Evolutionary conservation across 2,888 invertebrate genomes (phyloP).

Genomic region (Tethea ocularis): DNA sequence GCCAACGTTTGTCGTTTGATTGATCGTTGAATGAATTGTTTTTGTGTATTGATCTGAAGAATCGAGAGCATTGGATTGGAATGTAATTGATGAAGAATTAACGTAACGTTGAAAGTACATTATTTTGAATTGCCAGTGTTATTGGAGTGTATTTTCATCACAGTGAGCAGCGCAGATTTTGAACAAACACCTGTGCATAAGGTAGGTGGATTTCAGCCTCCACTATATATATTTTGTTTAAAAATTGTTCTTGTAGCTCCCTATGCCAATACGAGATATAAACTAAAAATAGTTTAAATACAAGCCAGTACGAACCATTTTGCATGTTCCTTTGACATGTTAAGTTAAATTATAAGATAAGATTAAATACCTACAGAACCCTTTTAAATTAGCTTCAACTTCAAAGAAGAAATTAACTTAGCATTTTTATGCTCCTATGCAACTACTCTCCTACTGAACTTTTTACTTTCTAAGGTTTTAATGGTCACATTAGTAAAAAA

Average conservation of each 20-base stretch:
- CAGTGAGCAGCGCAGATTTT: neutral
- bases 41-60: slow-evolving; percentile 54
- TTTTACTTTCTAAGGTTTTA: too few species aligned
- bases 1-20: slow-evolving; percentile 10
- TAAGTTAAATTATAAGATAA: too few species aligned
- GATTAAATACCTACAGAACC: too few species aligned
- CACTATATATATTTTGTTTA: neutral
- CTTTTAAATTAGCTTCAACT: too few species aligned
- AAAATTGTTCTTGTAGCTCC: slow-evolving; percentile 18
- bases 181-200: slow-evolving; percentile 2
- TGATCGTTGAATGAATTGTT: slow-evolving; percentile 44
- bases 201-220: slow-evolving; percentile 23
- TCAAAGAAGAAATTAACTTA: too few species aligned
- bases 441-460: too few species aligned
- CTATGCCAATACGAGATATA: neutral
- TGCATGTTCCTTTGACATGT: too few species aligned
- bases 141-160: neutral
- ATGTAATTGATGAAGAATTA: slow-evolving; percentile 15
- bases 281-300: too few species aligned
- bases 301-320: too few species aligned
- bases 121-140: slow-evolving; percentile 14
- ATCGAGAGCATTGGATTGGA: slow-evolving; percentile 29
- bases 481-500: too few species aligned
- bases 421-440: too few species aligned
- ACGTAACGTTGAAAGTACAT: too few species aligned